Conservation (phyloP, 2,113 vertebrate genomes). For the Hepsetus odoe region DNA sequence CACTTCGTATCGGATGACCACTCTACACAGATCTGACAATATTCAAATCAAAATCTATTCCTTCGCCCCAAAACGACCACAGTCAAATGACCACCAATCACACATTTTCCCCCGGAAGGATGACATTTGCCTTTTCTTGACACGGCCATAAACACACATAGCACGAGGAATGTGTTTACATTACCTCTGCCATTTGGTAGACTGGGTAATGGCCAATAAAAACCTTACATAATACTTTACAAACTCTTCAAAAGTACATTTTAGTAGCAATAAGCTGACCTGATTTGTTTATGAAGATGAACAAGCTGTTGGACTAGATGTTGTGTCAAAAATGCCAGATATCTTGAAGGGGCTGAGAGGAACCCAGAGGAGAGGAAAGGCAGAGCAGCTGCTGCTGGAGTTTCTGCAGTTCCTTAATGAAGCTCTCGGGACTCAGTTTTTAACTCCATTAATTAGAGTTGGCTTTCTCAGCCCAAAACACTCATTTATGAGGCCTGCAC, state of each 20-base stretch:
- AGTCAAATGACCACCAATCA: conserved; percentile 33
- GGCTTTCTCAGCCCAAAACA: conserved; percentile 69
- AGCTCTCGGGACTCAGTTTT: conserved; percentile 66
- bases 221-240: background rate
- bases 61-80: conserved; percentile 17
- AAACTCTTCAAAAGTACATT: conserved; percentile 16
- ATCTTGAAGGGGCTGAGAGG: conserved; percentile 5
- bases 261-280: background rate
- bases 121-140: conserved; percentile 18
- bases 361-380: conserved; percentile 51
- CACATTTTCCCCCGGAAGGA: conserved; percentile 20
- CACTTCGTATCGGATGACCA: conserved; percentile 29
- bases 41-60: conserved; percentile 16
- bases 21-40: conserved; percentile 26
- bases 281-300: background rate
- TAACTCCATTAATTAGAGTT: conserved; percentile 74
- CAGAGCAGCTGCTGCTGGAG: conserved; percentile 66
- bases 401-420: conserved; percentile 68
- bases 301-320: background rate
- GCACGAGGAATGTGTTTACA: background rate
- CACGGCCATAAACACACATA: conserved; percentile 3
- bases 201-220: background rate
- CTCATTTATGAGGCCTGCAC: conserved; percentile 64
- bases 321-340: conserved; percentile 2
- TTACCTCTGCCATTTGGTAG: background rate